Conservation (phyloP, 2,113 vertebrate species). For the Chaetops frenatus region DNA sequence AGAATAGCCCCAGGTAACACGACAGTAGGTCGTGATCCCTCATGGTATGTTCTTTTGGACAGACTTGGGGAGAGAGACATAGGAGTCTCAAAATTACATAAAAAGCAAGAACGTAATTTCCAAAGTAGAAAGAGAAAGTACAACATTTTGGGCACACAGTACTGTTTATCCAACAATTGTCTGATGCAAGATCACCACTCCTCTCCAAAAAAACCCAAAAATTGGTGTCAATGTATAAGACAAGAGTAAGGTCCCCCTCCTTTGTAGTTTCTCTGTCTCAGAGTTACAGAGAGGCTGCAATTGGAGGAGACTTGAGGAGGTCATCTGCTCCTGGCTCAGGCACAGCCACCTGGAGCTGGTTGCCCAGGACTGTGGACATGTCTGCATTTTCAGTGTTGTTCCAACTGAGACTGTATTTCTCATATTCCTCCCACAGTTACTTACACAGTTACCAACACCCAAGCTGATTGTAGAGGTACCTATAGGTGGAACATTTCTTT, state of each 20-base stretch:
- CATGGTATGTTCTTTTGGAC: background rate
- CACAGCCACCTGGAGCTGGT: background rate
- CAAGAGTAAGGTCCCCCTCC: background rate
- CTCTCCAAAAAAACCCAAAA: background rate
- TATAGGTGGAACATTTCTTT: background rate
- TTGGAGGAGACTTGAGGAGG: background rate
- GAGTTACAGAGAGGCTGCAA: background rate
- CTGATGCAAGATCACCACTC: background rate
- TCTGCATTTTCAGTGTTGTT: background rate
- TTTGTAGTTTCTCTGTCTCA: background rate
- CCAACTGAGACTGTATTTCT: background rate
- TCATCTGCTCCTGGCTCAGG: background rate
- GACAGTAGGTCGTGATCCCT: background rate
- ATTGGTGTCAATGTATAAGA: background rate
- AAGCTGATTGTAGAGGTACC: background rate
- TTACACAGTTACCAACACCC: background rate
- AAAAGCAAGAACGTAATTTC: background rate
- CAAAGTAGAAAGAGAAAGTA: background rate
- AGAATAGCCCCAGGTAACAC: background rate
- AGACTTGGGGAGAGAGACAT: background rate
- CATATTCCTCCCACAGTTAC: background rate
- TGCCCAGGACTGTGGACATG: background rate
- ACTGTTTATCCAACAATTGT: background rate
- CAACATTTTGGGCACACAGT: background rate
- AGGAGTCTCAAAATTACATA: background rate